Base-by-base conservation (phyloP, 1,140 invertebrate genomes). In the Cherax destructor region DNA sequence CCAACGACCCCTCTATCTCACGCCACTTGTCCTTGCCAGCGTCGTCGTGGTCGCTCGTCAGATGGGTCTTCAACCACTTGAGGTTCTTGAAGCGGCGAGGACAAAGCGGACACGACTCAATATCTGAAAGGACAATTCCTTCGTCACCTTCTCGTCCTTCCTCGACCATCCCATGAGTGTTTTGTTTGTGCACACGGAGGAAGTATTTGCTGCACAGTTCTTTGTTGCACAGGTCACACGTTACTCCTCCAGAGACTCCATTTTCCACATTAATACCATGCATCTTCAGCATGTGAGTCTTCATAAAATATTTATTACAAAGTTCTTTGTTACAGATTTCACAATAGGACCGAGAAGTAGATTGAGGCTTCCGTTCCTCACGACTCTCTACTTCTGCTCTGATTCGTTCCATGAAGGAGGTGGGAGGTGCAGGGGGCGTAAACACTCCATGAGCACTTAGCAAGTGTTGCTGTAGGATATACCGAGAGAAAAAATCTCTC, bases 261-360 rank as follows among this genome's bases (percentile, higher is more conserved):
- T 97, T 97, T 94, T 98, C 98, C 72, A 99, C 97, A 94, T 98
- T 98, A 88, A 99, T 99, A 21, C 99, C 98, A 94, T 99, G 99
- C 97, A 99, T 99, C 94, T 99, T 97, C 93, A 99, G 97, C 98
- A 99, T 99, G 95, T 99, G 99, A 0, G 99, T 99, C 94, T 99
- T 98, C 97, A 99, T 98, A 94, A 99, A 99, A 94, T 99, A 99
- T 94, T 99, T 99, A 95, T 99, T 99, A 95, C 99, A 99, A 59
- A 99, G 95, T 94, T 99, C 99, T 95, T 99, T 99, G 95, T 99
- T 99, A 95, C 99, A 99, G 90, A 99, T 99, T 94, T 99, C 98
- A 95, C 99, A 99, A 94, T 98, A 99, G 94, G 98, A 98, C 78
- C 95, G 94, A 94, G 96, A 94, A 92, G 95, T 94, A 77, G 96